Base-by-base conservation (phyloP, 2,888 invertebrate genomes). In the Andrena trimmerana region DNA sequence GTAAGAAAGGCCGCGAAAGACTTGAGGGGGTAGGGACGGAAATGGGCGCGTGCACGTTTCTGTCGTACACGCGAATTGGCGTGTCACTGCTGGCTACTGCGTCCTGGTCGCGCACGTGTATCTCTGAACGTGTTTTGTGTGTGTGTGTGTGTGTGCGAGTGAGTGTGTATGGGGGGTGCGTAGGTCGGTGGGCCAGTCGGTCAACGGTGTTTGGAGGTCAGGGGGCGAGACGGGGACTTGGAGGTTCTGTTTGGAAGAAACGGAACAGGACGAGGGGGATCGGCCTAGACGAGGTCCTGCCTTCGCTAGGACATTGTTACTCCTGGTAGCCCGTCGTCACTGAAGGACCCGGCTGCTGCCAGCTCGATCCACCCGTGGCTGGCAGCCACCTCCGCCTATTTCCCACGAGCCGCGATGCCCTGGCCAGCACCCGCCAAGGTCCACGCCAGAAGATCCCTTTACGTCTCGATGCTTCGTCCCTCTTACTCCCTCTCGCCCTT, bases 261-360 rank as follows among this genome's bases (percentile, higher is more conserved):
- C 86, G 90, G 92, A 90, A 81, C 83, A 85, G 89, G 90, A 89
- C 88, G 83, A 90, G 90, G 92, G 90, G 91, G 90, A 88, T 90
- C 90, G 88, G 88, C 89, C 90, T 90, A 88, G 83, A 87, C 88
- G 84, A 81, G 85, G 60, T 91, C 81, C 89, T 90, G 90, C 92
- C 92, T 93, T 92, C 92, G 93, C 93, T 93, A 92, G 92, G 92
- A 93, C 93, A 93, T 93, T 89, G 90, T 92, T 85, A 86, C 83
- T 86, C 81, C 81, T 85, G 79, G 66, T 82, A 73, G 79, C 76
- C 75, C 81, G 80, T 85, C 68, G 63, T 84, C 86, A 81, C 59
- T 33, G 33, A 13, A 75, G 88, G 87, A 87, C 74, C 78, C 77
- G 84, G 78, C 78, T 71, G 87, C 68, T 76, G 81, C 80, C 78